Base-by-base conservation (phyloP, 2,797 vertebrate species). In the Falco novaeseelandiae region DNA sequence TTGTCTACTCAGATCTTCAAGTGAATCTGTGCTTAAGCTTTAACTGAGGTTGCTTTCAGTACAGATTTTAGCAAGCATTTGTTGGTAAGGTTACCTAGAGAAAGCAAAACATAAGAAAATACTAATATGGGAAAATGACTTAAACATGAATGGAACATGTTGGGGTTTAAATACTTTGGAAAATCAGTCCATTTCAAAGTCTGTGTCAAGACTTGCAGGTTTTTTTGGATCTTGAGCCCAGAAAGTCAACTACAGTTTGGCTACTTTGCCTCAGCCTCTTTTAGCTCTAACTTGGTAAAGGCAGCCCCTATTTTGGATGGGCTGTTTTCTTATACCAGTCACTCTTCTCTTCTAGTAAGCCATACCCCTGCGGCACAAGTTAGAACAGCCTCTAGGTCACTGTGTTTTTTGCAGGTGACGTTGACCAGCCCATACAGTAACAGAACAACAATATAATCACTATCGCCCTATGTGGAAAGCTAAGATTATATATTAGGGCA, bases 311-410 rank as follows among this genome's bases (percentile, higher is more conserved):
- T 34, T 85, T 9, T 18, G 4, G 3, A 15, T 46, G 8, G 30
- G 15, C 7, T 74, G 0, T 38, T 81, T 61, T 49, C 5, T 18
- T 57, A 3, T 13, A 30, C 3, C 4, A 51, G 7, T 17, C 10
- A 26, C 38, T 48, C 17, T 54, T 2, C 4, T 73, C 2, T 44
- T 38, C 19, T 46, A 38, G 10, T 2, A 1, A 6, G 8, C 5
- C 5, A 11, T 18, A 25, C 0, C 2, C 3, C 18, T 34, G 4
- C 3, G 9, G 1, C 1, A 4, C 12, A 87, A 34, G 6, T 52
- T 40, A 34, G 10, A 74, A 7, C 2, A 74, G 11, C 10, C 2
- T 36, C 14, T n/a, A 42, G 4, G 32, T 38, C 9, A 44, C 8
- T 19, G 16, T 36, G 5, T 0, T 8, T 77, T 87, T 32, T 38